phyloP scores from a whole-genome alignment of 1,140 invertebrate genomes.

The Planococcus citri region DNA sequence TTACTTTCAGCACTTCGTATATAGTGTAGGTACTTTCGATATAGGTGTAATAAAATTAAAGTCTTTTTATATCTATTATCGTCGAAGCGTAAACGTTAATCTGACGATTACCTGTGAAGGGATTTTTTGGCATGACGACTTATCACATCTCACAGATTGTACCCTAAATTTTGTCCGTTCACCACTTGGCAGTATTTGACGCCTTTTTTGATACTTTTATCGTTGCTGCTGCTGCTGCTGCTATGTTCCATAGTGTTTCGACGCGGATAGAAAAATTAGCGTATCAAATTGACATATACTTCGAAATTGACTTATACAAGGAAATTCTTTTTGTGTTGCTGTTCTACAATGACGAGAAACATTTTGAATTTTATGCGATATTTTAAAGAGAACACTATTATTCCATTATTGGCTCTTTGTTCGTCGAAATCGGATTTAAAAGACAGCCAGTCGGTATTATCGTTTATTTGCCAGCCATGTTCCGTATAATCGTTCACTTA shows the following conservation, averaged over 20 bases:
- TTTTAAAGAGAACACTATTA: slow-evolving; percentile 18
- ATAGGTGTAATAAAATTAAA: not conserved
- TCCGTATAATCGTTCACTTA: not conserved
- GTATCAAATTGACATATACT: not conserved
- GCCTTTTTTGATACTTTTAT: not conserved
- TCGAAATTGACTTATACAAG: not conserved
- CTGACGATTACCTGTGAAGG: not conserved
- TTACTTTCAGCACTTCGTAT: not conserved
- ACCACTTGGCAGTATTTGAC: too few relatives aligned
- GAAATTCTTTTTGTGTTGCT: not conserved
- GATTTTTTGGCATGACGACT: not conserved
- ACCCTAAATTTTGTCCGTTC: too few relatives aligned
- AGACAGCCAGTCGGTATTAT: slow-evolving; percentile 16
- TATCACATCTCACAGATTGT: not conserved
- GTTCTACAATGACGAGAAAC: not conserved
- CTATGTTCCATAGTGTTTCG: too few relatives aligned
- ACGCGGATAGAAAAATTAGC: not conserved
- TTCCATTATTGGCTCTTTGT: slow-evolving; percentile 20
- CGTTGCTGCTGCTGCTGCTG: not conserved
- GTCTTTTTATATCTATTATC: not conserved
- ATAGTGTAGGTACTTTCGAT: too few relatives aligned
- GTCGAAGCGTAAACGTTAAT: slow-evolving; percentile 1
- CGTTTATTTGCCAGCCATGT: not conserved
- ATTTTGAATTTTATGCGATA: slow-evolving; percentile 1
- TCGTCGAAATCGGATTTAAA: slow-evolving; percentile 17